Evolutionary conservation across 64 coral and sea anemone species (phyloP), one percentile per base, ranked within the genome.

Genomic region (Pocillopora damicornis): DNA sequence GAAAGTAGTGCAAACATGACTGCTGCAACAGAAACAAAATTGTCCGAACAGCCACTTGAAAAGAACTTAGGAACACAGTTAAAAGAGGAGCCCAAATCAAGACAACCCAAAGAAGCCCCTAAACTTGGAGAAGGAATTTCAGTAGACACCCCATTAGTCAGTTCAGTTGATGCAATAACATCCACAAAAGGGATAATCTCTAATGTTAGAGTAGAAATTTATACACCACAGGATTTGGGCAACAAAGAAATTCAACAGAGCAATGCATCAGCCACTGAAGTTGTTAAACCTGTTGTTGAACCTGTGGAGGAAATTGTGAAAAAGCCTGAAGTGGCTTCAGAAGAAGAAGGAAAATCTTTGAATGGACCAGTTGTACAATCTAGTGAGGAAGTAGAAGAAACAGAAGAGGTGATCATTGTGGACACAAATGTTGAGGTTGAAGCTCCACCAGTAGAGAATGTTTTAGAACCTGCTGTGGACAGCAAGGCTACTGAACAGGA

Each of bases 141-240:
- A 71, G 64, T 2, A 13, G 81, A 85, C 8, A 85, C 10, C 58
- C 10, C 64, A 58, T 85, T 83, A 45, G 81, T 85, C 18, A 85
- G 81, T 66, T 85, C 81, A 71, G 81, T 85, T 4, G 63, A 59
- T 85, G 81, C 81, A 38, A 85, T 66, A 12, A 85, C 63, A 30
- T 23, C 61, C 38, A 42, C 81, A 22, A 85, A 85, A 45, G 65
- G 14, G 57, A 85, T 69, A 36, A 85, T 85, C 37, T 14, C 65
- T 13, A 85, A 85, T 85, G 81, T 85, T 20, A 51, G 42, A 85
- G 81, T 85, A 14, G 81, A 85, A 66, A 85, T 85, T 38, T 85
- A 71, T 72, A 72, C 38, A 13, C 37, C 61, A n/a, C 34, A 85
- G 22, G 81, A 85, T 17, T 18, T 35, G 20, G 37, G 20, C 18